These are phyloP conservation scores for Elephas maximus DNA, from an alignment of 2,113 vertebrate genomes.

Conservation along the genomic window DNA sequence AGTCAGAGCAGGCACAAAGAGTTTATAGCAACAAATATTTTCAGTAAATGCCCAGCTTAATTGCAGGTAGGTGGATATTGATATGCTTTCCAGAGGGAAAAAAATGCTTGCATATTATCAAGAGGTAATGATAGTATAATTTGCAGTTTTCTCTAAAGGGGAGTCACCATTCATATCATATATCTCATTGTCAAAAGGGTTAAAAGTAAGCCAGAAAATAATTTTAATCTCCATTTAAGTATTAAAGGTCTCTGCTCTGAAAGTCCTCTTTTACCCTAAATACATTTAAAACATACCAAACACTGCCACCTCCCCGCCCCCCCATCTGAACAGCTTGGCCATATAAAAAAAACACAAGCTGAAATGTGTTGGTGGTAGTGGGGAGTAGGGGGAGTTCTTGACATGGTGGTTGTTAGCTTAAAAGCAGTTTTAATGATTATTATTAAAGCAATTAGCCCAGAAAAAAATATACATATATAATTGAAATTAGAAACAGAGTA, in stretches of 20 bases:
- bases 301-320: background rate
- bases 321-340: conserved; percentile 68
- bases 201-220: conserved; percentile 62
- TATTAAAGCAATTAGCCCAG: conserved; percentile 82
- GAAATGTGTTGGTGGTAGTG: conserved; percentile 58
- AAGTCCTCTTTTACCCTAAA: conserved; percentile 29
- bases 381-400: background rate
- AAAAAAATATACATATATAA: conserved; percentile 43
- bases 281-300: conserved; percentile 36
- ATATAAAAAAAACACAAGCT: conserved; percentile 62
- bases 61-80: conserved; percentile 27
- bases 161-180: background rate
- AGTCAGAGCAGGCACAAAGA: background rate
- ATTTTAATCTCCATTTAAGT: background rate
- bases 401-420: conserved; percentile 52
- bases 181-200: conserved; percentile 19
- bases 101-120: background rate
- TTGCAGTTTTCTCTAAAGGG: background rate
- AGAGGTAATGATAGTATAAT: conserved; percentile 33
- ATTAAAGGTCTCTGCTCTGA: background rate
- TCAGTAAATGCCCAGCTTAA: conserved; percentile 36
- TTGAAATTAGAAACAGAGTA: conserved; percentile 83
- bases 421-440: conserved; percentile 81
- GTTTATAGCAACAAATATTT: conserved; percentile 61
- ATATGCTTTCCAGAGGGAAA: background rate